Evolutionary conservation across 1,140 invertebrate species (phyloP).

Genomic region (Archivesica marissinica): DNA sequence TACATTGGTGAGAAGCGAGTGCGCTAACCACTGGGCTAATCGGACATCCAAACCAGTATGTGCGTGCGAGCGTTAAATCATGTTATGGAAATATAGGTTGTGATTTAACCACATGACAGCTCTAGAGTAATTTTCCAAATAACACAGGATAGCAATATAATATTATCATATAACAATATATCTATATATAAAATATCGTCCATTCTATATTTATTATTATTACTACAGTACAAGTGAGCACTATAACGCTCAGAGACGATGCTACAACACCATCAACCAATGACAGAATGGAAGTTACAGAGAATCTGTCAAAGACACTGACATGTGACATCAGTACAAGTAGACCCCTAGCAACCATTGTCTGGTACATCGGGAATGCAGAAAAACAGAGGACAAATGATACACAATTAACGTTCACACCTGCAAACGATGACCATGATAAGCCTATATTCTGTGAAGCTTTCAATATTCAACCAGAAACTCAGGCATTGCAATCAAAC

Average conservation of each 20-base stretch:
- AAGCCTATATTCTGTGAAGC: conserved; percentile 4
- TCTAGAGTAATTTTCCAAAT: too few relatives aligned
- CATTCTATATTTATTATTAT: too few relatives aligned
- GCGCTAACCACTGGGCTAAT: too few relatives aligned
- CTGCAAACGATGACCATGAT: not conserved
- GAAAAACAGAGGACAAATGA: not conserved
- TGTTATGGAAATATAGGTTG: too few relatives aligned
- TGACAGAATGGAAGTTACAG: not conserved
- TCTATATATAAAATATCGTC: too few relatives aligned
- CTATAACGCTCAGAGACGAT: not conserved
- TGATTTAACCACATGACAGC: too few relatives aligned
- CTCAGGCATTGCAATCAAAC: not conserved
- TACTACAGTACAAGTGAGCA: not conserved
- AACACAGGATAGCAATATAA: too few relatives aligned
- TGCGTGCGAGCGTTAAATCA: too few relatives aligned
- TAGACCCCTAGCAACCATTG: not conserved
- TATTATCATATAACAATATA: too few relatives aligned
- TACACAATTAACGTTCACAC: not conserved
- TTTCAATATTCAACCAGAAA: not conserved
- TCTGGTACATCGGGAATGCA: not conserved
- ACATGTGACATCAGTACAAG: not conserved
- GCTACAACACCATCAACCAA: not conserved
- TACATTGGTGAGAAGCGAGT: too few relatives aligned
- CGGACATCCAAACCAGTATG: too few relatives aligned
- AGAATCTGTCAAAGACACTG: not conserved